Base-by-base conservation (phyloP, 2,113 vertebrate species). In the Cephalopterus ornatus region DNA sequence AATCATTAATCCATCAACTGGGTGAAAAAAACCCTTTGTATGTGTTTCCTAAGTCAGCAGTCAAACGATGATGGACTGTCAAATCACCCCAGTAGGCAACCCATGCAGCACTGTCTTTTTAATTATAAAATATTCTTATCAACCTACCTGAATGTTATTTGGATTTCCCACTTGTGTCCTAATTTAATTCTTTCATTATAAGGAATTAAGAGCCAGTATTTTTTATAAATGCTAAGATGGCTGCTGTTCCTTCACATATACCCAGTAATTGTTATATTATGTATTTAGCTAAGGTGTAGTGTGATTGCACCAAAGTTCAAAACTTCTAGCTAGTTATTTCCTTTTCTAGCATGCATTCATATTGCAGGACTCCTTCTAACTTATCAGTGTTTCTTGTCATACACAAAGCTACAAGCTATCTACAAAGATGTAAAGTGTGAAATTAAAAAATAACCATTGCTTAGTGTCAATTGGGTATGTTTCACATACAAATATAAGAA, bases 401-500 rank as follows among this genome's bases (percentile, higher is more conserved):
- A 71, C 55, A 75, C 61, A 97, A 95, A 88, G 46, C 52, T 49
- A 94, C 22, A 78, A 59, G 59, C 42, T 59, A 68, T 32, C 63
- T 76, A 37, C 53, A 77, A 52, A 75, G 71, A 52, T 12, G 23
- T 19, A 62, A 81, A 82, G 33, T 10, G 21, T 39, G 74, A 91
- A 39, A 84, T 52, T 33, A 71, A 58, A 88, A 73, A 67, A 47
- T 71, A 75, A 77, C 70, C 20, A 79, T 27, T 1, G 0, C 56
- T 81, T 79, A n/a, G 19, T n/a, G 66, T 86, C 33, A 8, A 9
- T 15, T 33, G 28, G 62, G 16, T 33, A 73, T 4, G 5, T 55
- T 76, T 95, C 39, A 81, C 26, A 21, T 61, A 80, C 13, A 91
- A 55, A 85, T 27, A 19, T 27, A 98, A 97, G 92, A 84, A 97